Evolutionary conservation across 1,140 invertebrate genomes (phyloP), one percentile per base, ranked within the genome.

Genomic region (Belonocnema kinseyi): DNA sequence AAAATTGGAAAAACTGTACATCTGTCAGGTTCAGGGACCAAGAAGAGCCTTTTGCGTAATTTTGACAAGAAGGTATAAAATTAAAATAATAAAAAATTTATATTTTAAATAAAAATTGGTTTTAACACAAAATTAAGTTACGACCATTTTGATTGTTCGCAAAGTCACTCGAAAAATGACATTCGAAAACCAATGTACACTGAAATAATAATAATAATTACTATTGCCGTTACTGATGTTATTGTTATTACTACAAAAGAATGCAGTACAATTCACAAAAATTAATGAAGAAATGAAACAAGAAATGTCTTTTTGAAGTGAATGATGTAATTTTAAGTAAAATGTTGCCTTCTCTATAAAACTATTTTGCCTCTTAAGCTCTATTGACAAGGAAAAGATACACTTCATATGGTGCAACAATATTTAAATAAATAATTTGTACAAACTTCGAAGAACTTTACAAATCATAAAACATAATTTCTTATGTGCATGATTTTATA

Each of bases 1-100:
- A 73, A 80, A 77, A 72, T 75, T 74, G 26, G 73, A 76, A 70
- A 58, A 72, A 61, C 10, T 40, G n/a, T 83, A 84, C 84, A 86
- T 84, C 70, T 84, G 78, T 81, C 80, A 72, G 85, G 85, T 88
- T 88, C 86, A 88, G 87, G 86, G 85, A 86, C 85, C 87, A 88
- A 87, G 74, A 73, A 84, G 21, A 83, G 61, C 2, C 26, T n/a
- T 40, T 40, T 58, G 19, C 19, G 14, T 33, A 12, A 40, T 66
- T 66, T 46, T 33, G 40, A 26, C 21, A 61, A 61, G 26, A 61
- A 6, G 16, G n/a, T n/a, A n/a, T n/a, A n/a, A n/a, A n/a, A n/a
- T n/a, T n/a, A n/a, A n/a, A n/a, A n/a, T n/a, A n/a, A n/a, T n/a
- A n/a, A n/a, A n/a, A n/a, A n/a, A n/a, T n/a, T n/a, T n/a, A n/a